Conservation (phyloP, 2,113 vertebrate species). For the Forbesichthys agassizii region DNA sequence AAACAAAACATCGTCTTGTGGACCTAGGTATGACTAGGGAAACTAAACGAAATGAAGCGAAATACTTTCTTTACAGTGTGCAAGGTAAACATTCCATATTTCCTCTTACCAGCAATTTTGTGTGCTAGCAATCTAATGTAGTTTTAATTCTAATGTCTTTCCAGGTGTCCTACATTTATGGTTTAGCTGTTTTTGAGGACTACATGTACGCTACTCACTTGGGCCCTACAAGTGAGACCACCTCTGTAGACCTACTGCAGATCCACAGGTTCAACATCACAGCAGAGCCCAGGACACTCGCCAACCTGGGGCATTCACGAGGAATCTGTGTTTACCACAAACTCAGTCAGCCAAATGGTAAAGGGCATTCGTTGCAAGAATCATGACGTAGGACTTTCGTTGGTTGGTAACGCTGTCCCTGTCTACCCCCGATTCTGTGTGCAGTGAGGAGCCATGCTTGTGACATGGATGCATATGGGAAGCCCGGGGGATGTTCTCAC, state of each 20-base stretch:
- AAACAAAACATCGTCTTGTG: too few relatives aligned
- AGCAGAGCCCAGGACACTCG: constrained; percentile 78
- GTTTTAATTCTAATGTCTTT: constrained; percentile 34
- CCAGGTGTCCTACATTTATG: constrained; percentile 87
- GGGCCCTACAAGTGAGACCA: constrained; percentile 70
- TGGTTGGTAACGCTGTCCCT: constrained; percentile 26
- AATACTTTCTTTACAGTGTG: too few relatives aligned
- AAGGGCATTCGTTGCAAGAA: constrained; percentile 33
- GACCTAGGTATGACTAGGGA: background rate
- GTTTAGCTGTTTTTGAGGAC: constrained; percentile 92
- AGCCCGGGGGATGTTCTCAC: constrained; percentile 89
- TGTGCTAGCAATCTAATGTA: background rate
- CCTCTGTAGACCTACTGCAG: constrained; percentile 77
- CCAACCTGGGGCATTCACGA: constrained; percentile 78
- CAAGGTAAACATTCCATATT: constrained; percentile 18
- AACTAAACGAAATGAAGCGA: background rate
- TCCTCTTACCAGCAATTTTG: constrained; percentile 5
- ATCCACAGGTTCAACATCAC: constrained; percentile 92
- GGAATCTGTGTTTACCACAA: constrained; percentile 88
- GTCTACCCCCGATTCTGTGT: constrained; percentile 36
- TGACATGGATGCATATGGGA: constrained; percentile 82
- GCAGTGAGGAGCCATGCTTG: constrained; percentile 92
- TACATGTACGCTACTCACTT: constrained; percentile 87
- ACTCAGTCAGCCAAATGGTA: constrained; percentile 89
- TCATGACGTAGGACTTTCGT: background rate